Evolutionary conservation across 2,113 vertebrate species (phyloP).

Genomic region (Neotoma lepida): DNA sequence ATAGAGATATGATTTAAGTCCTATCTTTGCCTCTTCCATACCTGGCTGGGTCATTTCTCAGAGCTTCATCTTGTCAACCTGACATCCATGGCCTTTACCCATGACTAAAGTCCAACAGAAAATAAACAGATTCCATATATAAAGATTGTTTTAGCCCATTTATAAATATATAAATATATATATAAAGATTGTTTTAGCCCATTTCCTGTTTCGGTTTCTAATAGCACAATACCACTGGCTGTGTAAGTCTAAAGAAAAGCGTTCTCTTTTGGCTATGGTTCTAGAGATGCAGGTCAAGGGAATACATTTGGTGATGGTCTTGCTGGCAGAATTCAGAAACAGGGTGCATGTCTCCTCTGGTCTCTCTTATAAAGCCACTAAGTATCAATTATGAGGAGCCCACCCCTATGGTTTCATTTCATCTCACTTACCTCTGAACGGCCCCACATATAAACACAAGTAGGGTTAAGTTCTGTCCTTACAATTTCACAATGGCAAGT

Average conservation of each 20-base stretch:
- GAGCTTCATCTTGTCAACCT: neutral
- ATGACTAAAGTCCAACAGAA: constrained; percentile 47
- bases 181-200: too few relatives aligned
- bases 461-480: neutral
- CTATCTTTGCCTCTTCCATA: neutral
- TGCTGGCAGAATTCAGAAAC: neutral
- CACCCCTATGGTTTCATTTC: neutral
- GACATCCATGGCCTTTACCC: neutral
- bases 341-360: neutral
- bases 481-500: neutral
- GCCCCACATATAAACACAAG: neutral
- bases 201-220: neutral
- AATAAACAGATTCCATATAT: neutral
- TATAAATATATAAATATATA: too few relatives aligned
- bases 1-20: neutral
- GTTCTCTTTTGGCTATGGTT: neutral
- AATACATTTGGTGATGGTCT: neutral
- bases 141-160: neutral
- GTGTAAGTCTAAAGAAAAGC: neutral
- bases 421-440: neutral
- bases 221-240: neutral
- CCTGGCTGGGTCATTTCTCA: neutral
- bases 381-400: neutral
- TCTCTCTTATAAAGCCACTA: neutral
- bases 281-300: neutral